These are phyloP conservation scores for Sitodiplosis mosellana DNA, from an alignment of 1,140 invertebrate genomes.

Conservation along the genomic window DNA sequence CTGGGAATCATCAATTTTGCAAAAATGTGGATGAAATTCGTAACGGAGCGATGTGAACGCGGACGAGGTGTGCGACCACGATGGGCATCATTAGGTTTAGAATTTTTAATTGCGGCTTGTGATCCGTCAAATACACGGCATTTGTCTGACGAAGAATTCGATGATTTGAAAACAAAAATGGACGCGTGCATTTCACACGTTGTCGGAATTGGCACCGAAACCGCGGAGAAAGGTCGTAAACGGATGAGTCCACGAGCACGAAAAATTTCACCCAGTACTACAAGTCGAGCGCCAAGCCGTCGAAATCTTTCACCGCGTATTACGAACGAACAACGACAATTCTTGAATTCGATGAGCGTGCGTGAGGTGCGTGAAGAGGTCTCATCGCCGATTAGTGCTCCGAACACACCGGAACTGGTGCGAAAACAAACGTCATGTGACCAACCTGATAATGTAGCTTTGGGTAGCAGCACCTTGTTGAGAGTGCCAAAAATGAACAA, in stretches of 20 bases:
- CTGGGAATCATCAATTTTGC: constrained; percentile 52
- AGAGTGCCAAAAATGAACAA: constrained; percentile 1
- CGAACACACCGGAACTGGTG: background rate
- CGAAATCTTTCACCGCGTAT: background rate
- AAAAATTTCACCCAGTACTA: constrained; percentile 21
- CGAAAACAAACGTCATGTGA: constrained; percentile 3
- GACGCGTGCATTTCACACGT: constrained; percentile 64
- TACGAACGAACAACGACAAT: constrained; percentile 11
- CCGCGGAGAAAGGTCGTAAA: constrained; percentile 25
- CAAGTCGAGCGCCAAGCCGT: constrained; percentile 17
- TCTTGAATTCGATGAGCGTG: constrained; percentile 22
- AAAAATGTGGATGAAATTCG: constrained; percentile 74
- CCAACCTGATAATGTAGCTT: background rate
- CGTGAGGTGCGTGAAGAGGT: constrained; percentile 12
- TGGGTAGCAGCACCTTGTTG: background rate
- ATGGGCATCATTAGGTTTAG: constrained; percentile 71
- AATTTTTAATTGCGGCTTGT: constrained; percentile 65
- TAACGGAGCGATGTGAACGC: constrained; percentile 57
- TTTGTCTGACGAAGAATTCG: constrained; percentile 57
- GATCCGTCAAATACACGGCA: constrained; percentile 60
- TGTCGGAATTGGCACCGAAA: constrained; percentile 39
- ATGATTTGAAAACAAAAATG: constrained; percentile 49
- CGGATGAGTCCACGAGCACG: constrained; percentile 25
- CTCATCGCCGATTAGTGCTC: background rate
- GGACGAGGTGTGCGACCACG: constrained; percentile 64